A percentile compares a stretch with the other conserved stretches of the same genome.
Conservation (phyloP, 2,797 vertebrate genomes). For the Phalloptychus januarius region DNA sequence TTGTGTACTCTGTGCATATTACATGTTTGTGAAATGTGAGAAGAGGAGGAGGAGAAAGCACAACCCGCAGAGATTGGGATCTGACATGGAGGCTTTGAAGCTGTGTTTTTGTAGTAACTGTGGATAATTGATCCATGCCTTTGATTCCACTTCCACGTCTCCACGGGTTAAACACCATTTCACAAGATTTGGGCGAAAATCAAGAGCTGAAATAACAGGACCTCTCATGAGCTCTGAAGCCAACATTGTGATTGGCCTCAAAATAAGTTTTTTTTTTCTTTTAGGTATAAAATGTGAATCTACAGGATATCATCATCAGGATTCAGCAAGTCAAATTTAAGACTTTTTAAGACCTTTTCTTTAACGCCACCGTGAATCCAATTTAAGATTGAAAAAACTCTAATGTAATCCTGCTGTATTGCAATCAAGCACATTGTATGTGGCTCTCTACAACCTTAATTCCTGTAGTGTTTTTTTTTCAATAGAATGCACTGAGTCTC, state of each 20-base stretch:
- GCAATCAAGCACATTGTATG: no score
- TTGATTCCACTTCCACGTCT: constrained; percentile 64
- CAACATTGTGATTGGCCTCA: constrained; percentile 38
- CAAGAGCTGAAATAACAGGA: constrained; percentile 35
- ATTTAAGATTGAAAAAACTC: no score
- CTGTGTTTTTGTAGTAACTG: constrained; percentile 72
- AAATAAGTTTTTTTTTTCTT: constrained; percentile 5
- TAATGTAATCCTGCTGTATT: no score
- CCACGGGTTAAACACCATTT: constrained; percentile 41
- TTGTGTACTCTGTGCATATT: constrained; percentile 20
- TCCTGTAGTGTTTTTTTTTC: no score
- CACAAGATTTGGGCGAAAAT: constrained; percentile 40
- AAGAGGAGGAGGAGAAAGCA: constrained; percentile 62
- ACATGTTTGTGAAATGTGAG: constrained; percentile 58
- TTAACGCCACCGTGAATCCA: no score
- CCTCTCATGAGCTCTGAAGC: constrained; percentile 54
- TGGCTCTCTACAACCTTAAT: no score
- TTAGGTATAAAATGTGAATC: constrained; percentile 31
- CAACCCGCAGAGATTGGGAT: constrained; percentile 66
- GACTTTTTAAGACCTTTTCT: no score
- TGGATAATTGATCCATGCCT: constrained; percentile 75
- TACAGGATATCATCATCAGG: not conserved
- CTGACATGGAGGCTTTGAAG: constrained; percentile 72
- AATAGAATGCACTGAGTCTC: no score
- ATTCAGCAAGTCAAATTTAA: no score